Base-by-base conservation (phyloP, 2,113 vertebrate species). In the Peromyscus californicus region DNA sequence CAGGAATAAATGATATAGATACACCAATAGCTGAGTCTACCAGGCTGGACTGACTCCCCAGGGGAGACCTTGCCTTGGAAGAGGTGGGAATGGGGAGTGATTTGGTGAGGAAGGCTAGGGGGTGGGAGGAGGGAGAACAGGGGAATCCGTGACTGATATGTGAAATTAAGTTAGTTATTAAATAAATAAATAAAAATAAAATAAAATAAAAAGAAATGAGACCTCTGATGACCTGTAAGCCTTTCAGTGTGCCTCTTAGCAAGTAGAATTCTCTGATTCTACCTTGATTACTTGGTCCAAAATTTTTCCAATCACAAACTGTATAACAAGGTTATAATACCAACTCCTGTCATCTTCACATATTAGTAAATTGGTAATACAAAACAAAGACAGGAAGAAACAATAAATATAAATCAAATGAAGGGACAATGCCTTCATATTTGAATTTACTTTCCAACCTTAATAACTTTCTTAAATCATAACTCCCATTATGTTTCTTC, bases 381-480 rank as follows among this genome's bases (percentile, higher is more conserved):
- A 90, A 19, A 89, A 70, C 26, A 76, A 16, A 26, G 9, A 92
- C 63, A 84, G 45, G 74, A 10, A 91, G 2, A 90, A 90, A 63
- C 21, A 63, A 63, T 21, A 83, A 74, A n/a, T 63, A 3, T 59
- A 93, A 76, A 65, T 65, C 15, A 92, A 74, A 57, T 54, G 45
- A 87, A 1, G 4, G 88, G 90, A 3, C 65, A 33, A 78, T 54
- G 36, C 17, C 89, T 57, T 89, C 42, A 61, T 54, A 92, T 82
- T 96, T 91, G 83, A 90, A 75, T 24, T 0, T 72, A 87, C 67
- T 97, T 93, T 83, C 16, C 65, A 93, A 86, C 2, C 36, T 91
- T 10, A 59, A 12, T 65, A 82, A 79, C 26, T 72, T 90, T 70
- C 63, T 88, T 75, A 92, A 82, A 86, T 7, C 7, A 7, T 83